Percentiles rank a stretch among this genome's conserved stretches.
Evolutionary conservation across 1,140 invertebrate species (phyloP).

Genomic region (Monochamus saltuarius): DNA sequence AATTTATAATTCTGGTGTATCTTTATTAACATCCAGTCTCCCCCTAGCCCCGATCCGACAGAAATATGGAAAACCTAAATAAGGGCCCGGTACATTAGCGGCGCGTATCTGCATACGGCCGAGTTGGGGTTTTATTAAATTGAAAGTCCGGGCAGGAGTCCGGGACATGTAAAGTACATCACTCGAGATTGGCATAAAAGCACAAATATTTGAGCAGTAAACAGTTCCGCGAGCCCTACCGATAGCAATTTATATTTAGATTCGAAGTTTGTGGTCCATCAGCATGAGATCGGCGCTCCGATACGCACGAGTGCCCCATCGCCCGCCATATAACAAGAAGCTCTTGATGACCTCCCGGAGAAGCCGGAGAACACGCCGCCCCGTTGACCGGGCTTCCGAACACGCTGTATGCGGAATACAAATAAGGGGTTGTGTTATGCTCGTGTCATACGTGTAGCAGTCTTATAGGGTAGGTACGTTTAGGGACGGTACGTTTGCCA

Average conservation of each 20-base stretch:
- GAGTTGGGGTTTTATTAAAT: too few relatives aligned
- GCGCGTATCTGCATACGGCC: too few relatives aligned
- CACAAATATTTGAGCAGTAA: constrained; percentile 3
- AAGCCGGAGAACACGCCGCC: background rate
- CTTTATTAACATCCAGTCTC: too few relatives aligned
- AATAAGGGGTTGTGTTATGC: too few relatives aligned
- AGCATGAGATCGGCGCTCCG: background rate
- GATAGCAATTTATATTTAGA: constrained; percentile 3
- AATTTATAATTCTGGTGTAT: too few relatives aligned
- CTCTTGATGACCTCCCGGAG: constrained; percentile 1
- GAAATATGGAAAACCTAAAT: too few relatives aligned
- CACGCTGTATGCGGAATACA: too few relatives aligned
- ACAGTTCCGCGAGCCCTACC: background rate
- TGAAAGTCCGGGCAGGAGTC: background rate
- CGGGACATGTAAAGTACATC: background rate
- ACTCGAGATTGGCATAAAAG: constrained; percentile 1
- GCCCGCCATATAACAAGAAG: constrained; percentile 1
- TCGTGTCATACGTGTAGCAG: too few relatives aligned
- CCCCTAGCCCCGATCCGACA: too few relatives aligned
- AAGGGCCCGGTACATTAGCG: too few relatives aligned
- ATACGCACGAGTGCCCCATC: constrained; percentile 3
- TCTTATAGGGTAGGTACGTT: too few relatives aligned
- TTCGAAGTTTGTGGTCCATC: constrained; percentile 1
- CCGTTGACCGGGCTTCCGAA: background rate
- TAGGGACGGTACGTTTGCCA: too few relatives aligned